Evolutionary conservation across 2,113 vertebrate genomes (phyloP).

Genomic region (Brachypteracias leptosomus): DNA sequence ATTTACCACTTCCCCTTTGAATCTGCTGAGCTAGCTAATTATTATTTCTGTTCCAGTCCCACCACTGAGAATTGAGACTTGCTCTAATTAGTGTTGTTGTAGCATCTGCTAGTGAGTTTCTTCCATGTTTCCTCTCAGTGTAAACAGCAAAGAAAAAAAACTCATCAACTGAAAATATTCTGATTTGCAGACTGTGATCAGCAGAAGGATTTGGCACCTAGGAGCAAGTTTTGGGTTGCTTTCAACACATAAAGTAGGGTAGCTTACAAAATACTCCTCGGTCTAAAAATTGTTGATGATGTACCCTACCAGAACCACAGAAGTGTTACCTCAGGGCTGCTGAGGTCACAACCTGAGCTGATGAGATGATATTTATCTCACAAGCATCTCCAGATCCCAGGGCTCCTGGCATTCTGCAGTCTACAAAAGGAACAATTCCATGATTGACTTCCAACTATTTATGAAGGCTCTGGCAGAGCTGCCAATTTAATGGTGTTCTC

Average conservation of each 20-base stretch:
- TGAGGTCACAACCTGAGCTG: neutral
- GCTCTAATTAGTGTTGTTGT: neutral
- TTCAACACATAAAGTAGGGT: neutral
- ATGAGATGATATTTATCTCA: neutral
- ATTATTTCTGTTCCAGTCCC: neutral
- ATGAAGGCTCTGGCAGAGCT: neutral
- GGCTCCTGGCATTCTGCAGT: neutral
- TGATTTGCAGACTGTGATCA: neutral
- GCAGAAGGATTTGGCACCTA: neutral
- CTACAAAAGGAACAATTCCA: neutral
- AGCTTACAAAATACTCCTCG: neutral
- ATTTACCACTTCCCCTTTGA: neutral
- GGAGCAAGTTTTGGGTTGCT: neutral
- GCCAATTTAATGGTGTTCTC: neutral
- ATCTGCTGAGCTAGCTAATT: neutral
- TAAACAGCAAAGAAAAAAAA: neutral
- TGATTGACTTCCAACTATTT: neutral
- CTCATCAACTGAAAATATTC: neutral
- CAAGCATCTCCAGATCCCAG: neutral
- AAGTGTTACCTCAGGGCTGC: neutral
- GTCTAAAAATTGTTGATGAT: rapidly evolving
- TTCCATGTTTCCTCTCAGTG: neutral
- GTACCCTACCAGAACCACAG: neutral
- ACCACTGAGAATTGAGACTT: neutral
- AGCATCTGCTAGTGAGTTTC: neutral